Base-by-base conservation (phyloP, 2,888 invertebrate genomes). In the Bombylius discolor region DNA sequence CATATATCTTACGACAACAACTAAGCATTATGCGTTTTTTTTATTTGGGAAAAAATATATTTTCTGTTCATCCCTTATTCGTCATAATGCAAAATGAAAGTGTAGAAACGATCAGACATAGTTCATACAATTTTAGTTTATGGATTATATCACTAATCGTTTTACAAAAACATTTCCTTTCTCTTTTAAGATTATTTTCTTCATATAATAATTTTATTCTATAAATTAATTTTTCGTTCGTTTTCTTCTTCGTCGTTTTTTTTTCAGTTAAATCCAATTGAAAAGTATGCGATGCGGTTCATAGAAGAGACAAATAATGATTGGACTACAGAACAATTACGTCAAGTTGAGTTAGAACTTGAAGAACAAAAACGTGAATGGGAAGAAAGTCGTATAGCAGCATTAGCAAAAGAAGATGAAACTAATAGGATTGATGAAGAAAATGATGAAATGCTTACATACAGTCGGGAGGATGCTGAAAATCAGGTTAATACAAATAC, bases 251-350 rank as follows among this genome's bases (percentile, higher is more conserved):
- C 11, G n/a, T n/a, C n/a, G n/a, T n/a, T n/a, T n/a, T 23, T 23
- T 61, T 68, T 71, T 49, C 77, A 98, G 96, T 76, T 98, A 60
- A 87, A 88, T 44, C 92, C 95, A 1, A 86, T 99, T 59, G 98
- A 99, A 76, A 83, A 88, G 55, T 98, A 96, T 76, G 98, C 98
- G 14, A 90, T 98, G 83, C 82, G 84, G 32, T 87, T 92, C 68
- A 87, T 97, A 64, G 98, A 98, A 75, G 82, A 85, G 63, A 87
- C 90, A 56, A 83, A 84, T 31, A 78, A 77, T 4, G 81, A 81
- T n/a, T 84, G 83, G 77, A 85, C 86, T 14, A 88, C 89, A 1
- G 94, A 95, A 67, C 92, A 94, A 66, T 70, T 91, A 45, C 85
- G 87, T 13, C 87, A 86, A 47, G 95, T 94, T 14, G 93, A 94